Conservation (phyloP, 1,140 invertebrate species). For the Drosophila cardini region DNA sequence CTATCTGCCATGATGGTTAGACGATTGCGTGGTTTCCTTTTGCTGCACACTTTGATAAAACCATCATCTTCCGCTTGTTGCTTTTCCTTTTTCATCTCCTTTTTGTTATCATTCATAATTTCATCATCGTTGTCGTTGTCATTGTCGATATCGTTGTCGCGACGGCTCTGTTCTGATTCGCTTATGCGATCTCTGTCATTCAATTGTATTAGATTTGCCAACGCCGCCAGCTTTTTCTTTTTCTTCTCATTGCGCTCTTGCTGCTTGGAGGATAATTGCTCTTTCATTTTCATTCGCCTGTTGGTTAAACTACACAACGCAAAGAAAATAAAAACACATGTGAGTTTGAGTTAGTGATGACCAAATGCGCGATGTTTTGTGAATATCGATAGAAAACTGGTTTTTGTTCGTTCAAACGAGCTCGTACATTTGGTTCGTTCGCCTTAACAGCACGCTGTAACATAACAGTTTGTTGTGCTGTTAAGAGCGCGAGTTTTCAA, state of each 20-base stretch:
- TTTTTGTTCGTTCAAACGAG: neutral
- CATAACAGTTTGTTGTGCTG: too few species aligned
- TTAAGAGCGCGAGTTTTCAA: too few species aligned
- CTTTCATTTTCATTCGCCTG: conserved; percentile 67
- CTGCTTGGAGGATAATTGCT: conserved; percentile 84
- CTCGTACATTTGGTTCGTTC: neutral
- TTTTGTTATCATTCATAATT: neutral
- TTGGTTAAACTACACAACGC: conserved; percentile 53
- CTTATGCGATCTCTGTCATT: conserved; percentile 86
- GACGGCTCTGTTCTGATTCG: conserved; percentile 50
- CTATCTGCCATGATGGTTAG: conserved; percentile 49
- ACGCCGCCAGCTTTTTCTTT: conserved; percentile 87
- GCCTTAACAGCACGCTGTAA: neutral
- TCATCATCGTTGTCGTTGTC: neutral
- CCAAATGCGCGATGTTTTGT: neutral
- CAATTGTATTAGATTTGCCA: conserved; percentile 87
- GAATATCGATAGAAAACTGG: too few species aligned
- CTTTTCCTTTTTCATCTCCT: neutral
- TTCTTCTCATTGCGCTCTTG: conserved; percentile 87
- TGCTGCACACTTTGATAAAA: conserved; percentile 64
- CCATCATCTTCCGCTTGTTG: conserved; percentile 52
- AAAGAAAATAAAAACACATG: conserved; percentile 44
- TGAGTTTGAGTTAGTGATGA: conserved; percentile 12
- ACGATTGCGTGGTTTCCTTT: conserved; percentile 65
- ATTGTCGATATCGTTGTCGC: conserved; percentile 18